These are phyloP conservation scores for Cheirogaleus medius DNA, from an alignment of 2,113 vertebrate genomes.

Conservation along the genomic window DNA sequence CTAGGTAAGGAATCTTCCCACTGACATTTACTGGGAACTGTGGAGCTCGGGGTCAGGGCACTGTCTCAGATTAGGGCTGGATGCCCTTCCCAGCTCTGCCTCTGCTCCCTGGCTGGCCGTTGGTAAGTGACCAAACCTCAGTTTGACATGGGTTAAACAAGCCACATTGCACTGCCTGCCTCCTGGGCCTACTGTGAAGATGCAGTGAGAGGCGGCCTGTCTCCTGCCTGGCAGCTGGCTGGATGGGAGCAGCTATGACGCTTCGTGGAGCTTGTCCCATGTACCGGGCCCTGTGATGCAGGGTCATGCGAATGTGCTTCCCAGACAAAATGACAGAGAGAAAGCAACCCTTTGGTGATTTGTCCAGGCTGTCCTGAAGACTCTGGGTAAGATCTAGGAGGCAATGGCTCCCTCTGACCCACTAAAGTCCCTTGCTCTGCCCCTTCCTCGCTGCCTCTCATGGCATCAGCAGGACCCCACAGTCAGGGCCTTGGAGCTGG, in stretches of 20 bases:
- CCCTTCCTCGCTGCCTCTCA: rapidly evolving
- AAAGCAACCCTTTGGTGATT: background rate
- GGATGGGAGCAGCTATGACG: background rate
- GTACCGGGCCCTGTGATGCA: too few relatives aligned
- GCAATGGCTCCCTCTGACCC: rapidly evolving
- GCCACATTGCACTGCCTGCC: rapidly evolving
- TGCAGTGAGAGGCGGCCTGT: rapidly evolving
- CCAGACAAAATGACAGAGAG: background rate
- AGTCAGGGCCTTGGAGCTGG: background rate
- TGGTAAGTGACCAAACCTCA: background rate
- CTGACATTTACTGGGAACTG: background rate
- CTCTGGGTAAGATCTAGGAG: background rate
- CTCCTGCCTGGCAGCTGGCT: rapidly evolving
- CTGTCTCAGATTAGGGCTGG: background rate
- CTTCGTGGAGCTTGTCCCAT: too few relatives aligned
- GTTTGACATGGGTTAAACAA: background rate
- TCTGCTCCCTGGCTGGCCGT: background rate
- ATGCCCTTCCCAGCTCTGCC: too few relatives aligned
- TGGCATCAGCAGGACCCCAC: background rate
- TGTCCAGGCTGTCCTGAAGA: background rate
- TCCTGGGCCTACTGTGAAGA: background rate
- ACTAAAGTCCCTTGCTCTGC: too few relatives aligned
- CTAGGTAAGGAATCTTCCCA: background rate
- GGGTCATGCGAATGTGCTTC: rapidly evolving
- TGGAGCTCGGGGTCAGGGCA: rapidly evolving